A percentile compares a stretch with the other conserved stretches of the same genome.
Evolutionary conservation across 1,140 invertebrate genomes (phyloP).

Genomic region (Aphis gossypii): DNA sequence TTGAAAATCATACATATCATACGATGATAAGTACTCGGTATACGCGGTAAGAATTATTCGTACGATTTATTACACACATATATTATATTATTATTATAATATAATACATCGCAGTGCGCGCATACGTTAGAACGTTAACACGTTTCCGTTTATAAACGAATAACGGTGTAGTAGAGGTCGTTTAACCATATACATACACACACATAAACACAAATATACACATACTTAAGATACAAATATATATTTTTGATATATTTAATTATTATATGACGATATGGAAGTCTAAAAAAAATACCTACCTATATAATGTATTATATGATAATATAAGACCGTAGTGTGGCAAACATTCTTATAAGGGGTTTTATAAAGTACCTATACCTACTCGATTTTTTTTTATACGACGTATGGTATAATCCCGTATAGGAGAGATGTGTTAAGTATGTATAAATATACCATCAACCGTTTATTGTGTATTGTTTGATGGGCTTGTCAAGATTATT

Average conservation of each 20-base stretch:
- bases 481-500: neutral
- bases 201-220: too few species aligned
- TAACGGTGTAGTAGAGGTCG: constrained; percentile 14
- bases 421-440: neutral
- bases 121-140: constrained; percentile 22
- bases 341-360: neutral
- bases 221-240: neutral
- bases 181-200: neutral
- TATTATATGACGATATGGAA: neutral
- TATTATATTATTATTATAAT: constrained; percentile 11
- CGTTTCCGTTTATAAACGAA: constrained; percentile 13
- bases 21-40: neutral
- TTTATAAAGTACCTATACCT: too few species aligned
- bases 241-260: constrained; percentile 6
- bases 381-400: neutral
- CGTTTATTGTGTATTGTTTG: neutral
- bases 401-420: neutral
- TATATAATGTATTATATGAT: neutral
- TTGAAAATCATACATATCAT: neutral
- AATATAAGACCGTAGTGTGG: neutral
- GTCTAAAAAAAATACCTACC: neutral
- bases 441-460: neutral
- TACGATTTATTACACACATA: neutral
- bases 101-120: neutral
- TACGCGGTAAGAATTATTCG: neutral